Conservation (phyloP, 2,888 invertebrate species). For the Drosophila mimica region DNA sequence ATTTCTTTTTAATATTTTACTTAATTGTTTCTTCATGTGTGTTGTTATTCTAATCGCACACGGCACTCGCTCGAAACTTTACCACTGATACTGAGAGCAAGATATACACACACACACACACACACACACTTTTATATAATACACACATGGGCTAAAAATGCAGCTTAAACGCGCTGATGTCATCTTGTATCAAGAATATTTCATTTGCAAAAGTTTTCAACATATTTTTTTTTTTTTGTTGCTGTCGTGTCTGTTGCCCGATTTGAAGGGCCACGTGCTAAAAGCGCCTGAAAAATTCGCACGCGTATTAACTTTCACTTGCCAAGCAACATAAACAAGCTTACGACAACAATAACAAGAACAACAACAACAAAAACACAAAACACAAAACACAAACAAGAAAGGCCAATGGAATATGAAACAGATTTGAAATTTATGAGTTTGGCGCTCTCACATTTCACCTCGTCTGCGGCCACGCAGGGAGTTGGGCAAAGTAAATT, state of each 20-base stretch:
- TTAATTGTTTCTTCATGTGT: conserved; percentile 16
- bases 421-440: conserved; percentile 75
- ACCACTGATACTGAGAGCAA: conserved; percentile 42
- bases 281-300: conserved; percentile 63
- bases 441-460: conserved; percentile 32
- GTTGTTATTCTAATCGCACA: conserved; percentile 58
- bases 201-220: conserved; percentile 65
- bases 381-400: conserved; percentile 20
- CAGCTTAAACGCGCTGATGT: conserved; percentile 68
- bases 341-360: conserved; percentile 44
- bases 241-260: conserved; percentile 21
- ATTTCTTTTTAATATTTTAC: conserved; percentile 11
- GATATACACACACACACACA: conserved; percentile 16
- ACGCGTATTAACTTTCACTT: conserved; percentile 77
- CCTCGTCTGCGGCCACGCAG: conserved; percentile 23
- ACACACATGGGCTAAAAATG: conserved; percentile 34
- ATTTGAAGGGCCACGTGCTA: conserved; percentile 29
- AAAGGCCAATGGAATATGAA: conserved; percentile 67
- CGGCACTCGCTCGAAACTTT: conserved; percentile 61
- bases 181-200: conserved; percentile 74
- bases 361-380: conserved; percentile 34
- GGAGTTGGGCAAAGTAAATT: conserved; percentile 61
- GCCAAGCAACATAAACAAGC: conserved; percentile 67
- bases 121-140: background rate
- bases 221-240: conserved; percentile 30